Evolutionary conservation across 2,888 invertebrate genomes (phyloP).

Genomic region (Cosmia trapezina): DNA sequence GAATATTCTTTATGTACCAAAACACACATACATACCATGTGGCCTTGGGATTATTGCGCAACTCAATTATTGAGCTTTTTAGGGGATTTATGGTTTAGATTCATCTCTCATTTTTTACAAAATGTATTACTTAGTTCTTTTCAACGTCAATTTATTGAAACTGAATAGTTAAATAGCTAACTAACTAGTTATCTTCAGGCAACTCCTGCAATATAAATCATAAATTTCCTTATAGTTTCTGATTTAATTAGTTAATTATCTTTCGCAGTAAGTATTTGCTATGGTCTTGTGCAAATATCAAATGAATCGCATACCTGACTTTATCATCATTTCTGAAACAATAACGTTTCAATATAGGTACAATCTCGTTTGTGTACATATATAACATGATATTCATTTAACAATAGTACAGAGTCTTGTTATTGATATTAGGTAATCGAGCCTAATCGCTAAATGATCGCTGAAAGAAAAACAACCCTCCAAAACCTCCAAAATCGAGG

Average conservation of each 20-base stretch:
- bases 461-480: background rate
- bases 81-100: background rate
- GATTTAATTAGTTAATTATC: slow-evolving; percentile 43
- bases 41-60: slow-evolving; percentile 41
- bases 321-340: slow-evolving; percentile 58
- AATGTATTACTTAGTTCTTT: background rate
- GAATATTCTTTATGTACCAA: slow-evolving; percentile 35
- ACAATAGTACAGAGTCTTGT: background rate
- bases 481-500: background rate
- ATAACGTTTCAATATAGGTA: slow-evolving; percentile 53
- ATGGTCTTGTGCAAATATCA: slow-evolving; percentile 46
- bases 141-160: background rate
- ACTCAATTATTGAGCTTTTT: slow-evolving; percentile 30
- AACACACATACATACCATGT: slow-evolving; percentile 37
- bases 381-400: slow-evolving; percentile 22
- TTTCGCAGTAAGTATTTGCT: slow-evolving; percentile 53
- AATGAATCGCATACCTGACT: slow-evolving; percentile 50
- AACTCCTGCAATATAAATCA: slow-evolving; percentile 8
- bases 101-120: background rate
- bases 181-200: background rate
- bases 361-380: slow-evolving; percentile 30
- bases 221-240: slow-evolving; percentile 34
- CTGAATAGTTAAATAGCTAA: background rate
- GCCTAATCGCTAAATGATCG: background rate
- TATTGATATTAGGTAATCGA: background rate